phyloP scores from a whole-genome alignment of 1,140 invertebrate species.

The Dreissena polymorpha region DNA sequence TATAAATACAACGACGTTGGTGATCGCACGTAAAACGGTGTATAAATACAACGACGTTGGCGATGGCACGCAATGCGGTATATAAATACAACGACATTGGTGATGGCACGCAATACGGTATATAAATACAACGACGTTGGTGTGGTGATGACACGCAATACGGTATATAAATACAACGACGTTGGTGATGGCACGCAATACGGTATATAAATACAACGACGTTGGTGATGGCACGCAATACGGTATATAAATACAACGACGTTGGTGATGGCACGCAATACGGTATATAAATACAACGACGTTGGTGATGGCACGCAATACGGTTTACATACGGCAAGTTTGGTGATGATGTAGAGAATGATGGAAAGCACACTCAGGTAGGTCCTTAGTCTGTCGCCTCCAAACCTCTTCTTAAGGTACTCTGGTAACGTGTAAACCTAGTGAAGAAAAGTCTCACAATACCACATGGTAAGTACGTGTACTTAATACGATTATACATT shows the following conservation, averaged over 20 bases:
- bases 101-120: background rate
- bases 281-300: background rate
- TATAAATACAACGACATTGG: background rate
- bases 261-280: background rate
- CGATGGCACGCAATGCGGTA: too few relatives aligned
- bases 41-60: too few relatives aligned
- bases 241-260: background rate
- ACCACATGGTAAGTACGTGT: too few relatives aligned
- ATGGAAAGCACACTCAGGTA: conserved; percentile 83
- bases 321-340: conserved; percentile 81
- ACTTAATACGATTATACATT: too few relatives aligned
- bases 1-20: too few relatives aligned
- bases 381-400: conserved; percentile 82
- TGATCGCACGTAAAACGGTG: too few relatives aligned
- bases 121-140: background rate
- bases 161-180: background rate
- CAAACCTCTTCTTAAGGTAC: conserved; percentile 83
- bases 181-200: background rate
- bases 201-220: background rate
- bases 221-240: background rate
- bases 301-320: background rate
- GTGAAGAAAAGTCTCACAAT: conserved; percentile 4
- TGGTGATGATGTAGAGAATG: conserved; percentile 84
- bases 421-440: conserved; percentile 84
- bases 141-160: too few relatives aligned